Evolutionary conservation across 2,888 invertebrate genomes (phyloP).

Genomic region (Parasteatoda lunata): DNA sequence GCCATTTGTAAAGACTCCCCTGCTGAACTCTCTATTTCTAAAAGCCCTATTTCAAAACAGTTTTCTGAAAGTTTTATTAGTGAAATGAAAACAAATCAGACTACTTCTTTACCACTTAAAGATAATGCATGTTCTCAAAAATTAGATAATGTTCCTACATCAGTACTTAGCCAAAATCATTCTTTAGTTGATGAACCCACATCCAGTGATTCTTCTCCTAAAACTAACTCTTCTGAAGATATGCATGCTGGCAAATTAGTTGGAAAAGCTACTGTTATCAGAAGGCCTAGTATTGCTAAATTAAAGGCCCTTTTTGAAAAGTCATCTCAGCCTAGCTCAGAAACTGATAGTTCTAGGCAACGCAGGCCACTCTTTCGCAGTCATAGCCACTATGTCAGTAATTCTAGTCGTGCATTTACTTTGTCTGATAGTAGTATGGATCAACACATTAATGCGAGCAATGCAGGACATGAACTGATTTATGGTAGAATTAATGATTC

Average conservation of each 20-base stretch:
- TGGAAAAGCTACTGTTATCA: constrained; percentile 71
- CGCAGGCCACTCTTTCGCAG: constrained; percentile 63
- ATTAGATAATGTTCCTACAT: not conserved
- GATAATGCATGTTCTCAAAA: constrained; percentile 18
- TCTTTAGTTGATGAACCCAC: constrained; percentile 3
- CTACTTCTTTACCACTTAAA: not conserved
- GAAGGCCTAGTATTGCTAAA: constrained; percentile 70
- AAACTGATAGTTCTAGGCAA: constrained; percentile 29
- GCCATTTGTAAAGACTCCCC: constrained; percentile 27
- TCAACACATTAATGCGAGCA: constrained; percentile 23
- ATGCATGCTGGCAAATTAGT: constrained; percentile 68
- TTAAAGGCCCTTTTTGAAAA: constrained; percentile 71
- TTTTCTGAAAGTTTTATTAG: not conserved
- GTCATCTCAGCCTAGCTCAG: constrained; percentile 36
- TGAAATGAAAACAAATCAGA: constrained; percentile 9
- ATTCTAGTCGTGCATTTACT: constrained; percentile 58
- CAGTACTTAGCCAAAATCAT: no score
- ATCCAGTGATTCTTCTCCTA: constrained; percentile 18
- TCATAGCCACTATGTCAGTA: constrained; percentile 66
- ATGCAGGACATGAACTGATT: not conserved
- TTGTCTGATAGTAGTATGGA: constrained; percentile 41
- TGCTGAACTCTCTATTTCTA: constrained; percentile 22
- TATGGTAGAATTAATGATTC: not conserved
- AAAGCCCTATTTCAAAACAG: constrained; percentile 28
- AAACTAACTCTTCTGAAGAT: constrained; percentile 53